Evolutionary conservation across 2,797 vertebrate genomes (phyloP).

Genomic region (Lates japonicus): DNA sequence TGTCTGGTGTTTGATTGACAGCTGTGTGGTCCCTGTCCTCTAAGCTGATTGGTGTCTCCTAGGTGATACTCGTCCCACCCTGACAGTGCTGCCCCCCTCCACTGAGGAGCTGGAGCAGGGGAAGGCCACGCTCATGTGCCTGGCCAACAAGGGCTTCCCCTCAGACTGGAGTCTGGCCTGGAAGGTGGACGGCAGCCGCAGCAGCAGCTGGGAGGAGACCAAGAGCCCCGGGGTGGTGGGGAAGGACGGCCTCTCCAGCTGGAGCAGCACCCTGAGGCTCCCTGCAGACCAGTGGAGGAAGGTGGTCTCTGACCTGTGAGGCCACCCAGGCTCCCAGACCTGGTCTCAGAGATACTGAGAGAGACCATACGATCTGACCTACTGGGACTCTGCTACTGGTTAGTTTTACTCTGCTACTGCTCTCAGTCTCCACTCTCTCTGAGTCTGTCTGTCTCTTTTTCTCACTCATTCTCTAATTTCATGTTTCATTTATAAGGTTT

Average conservation of each 20-base stretch:
- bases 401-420: too few species aligned
- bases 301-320: too few species aligned
- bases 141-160: constrained; percentile 73
- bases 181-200: constrained; percentile 52
- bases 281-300: too few species aligned
- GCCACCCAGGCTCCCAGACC: too few species aligned
- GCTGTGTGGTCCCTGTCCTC: constrained; percentile 18
- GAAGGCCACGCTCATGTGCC: constrained; percentile 61
- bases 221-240: too few species aligned
- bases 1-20: constrained; percentile 15
- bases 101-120: constrained; percentile 39
- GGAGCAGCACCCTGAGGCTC: too few species aligned
- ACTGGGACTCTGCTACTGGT: too few species aligned
- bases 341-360: too few species aligned
- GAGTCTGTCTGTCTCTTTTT: not conserved
- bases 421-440: not conserved
- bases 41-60: constrained; percentile 18
- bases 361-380: too few species aligned
- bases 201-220: constrained; percentile 32
- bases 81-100: constrained; percentile 65
- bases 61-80: constrained; percentile 43
- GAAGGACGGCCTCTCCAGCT: too few species aligned
- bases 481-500: too few species aligned
- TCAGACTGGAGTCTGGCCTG: constrained; percentile 68
- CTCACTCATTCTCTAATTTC: too few species aligned